phyloP scores from a whole-genome alignment of 1,140 invertebrate genomes.

The Ceratina australensis region DNA sequence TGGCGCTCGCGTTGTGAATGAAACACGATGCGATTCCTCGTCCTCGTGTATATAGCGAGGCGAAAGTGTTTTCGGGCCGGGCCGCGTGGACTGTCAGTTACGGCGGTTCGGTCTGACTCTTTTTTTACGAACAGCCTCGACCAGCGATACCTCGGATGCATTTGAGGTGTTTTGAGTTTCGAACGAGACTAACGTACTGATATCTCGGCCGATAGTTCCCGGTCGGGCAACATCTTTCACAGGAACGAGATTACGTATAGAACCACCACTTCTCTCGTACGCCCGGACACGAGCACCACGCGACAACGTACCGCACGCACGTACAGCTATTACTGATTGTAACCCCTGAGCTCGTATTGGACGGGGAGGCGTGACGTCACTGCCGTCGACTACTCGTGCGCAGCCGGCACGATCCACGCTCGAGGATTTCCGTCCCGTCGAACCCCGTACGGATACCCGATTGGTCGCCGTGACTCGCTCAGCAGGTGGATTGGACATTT shows the following conservation, averaged over 20 bases:
- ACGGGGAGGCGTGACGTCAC: conserved; percentile 46
- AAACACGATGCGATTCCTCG: conserved; percentile 63
- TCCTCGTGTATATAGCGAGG: conserved; percentile 55
- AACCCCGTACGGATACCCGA: neutral
- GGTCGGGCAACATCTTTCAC: conserved; percentile 37
- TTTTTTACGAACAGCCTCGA: conserved; percentile 2
- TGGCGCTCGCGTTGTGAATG: conserved; percentile 67
- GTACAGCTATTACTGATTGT: conserved; percentile 25
- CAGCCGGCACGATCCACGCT: conserved; percentile 23
- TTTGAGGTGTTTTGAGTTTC: neutral
- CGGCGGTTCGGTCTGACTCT: conserved; percentile 33
- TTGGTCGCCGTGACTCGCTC: conserved; percentile 18
- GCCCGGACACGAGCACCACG: conserved; percentile 41
- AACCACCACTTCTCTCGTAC: conserved; percentile 27
- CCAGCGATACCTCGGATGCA: conserved; percentile 26
- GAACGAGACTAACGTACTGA: conserved; percentile 1
- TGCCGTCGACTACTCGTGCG: conserved; percentile 34
- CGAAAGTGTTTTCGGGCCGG: conserved; percentile 58
- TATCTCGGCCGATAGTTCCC: conserved; percentile 13
- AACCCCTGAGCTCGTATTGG: conserved; percentile 37
- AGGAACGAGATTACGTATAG: conserved; percentile 8
- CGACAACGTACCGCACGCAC: conserved; percentile 35
- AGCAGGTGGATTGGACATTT: conserved; percentile 54
- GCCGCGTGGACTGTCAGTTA: conserved; percentile 60
- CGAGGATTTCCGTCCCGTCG: neutral